Conservation (phyloP, 2,113 vertebrate species). For the Pollimyrus isidori region DNA sequence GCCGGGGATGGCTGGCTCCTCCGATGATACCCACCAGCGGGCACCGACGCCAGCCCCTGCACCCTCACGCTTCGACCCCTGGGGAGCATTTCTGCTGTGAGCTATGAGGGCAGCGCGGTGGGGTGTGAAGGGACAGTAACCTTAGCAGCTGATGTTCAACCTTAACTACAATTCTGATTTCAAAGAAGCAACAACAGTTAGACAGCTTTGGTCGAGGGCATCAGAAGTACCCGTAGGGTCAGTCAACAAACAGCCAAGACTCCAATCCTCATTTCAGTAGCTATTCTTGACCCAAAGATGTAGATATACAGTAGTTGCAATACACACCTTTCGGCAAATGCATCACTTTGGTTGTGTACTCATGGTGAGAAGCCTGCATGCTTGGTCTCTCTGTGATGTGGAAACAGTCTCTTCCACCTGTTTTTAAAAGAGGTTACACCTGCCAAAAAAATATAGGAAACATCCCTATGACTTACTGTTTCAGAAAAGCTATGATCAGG, state of each 20-base stretch:
- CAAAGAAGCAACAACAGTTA: neutral
- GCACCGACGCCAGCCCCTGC: neutral
- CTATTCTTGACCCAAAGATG: slow-evolving; percentile 13
- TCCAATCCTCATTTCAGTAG: neutral
- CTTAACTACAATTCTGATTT: neutral
- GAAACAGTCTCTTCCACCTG: neutral
- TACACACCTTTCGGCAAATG: neutral
- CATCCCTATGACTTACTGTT: neutral
- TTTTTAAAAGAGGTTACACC: neutral
- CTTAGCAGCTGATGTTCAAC: neutral
- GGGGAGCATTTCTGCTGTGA: neutral
- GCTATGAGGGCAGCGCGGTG: neutral
- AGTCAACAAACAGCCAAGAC: neutral
- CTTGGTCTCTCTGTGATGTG: neutral
- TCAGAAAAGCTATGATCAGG: neutral
- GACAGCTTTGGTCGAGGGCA: neutral
- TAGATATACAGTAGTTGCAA: neutral
- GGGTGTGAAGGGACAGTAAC: neutral
- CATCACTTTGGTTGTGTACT: neutral
- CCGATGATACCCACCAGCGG: neutral
- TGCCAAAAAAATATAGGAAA: neutral
- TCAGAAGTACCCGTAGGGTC: neutral
- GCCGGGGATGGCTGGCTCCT: neutral
- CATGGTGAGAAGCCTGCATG: neutral
- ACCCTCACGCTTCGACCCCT: neutral